Evolutionary conservation across 2,113 vertebrate genomes (phyloP).

Genomic region (Odocoileus virginianus): DNA sequence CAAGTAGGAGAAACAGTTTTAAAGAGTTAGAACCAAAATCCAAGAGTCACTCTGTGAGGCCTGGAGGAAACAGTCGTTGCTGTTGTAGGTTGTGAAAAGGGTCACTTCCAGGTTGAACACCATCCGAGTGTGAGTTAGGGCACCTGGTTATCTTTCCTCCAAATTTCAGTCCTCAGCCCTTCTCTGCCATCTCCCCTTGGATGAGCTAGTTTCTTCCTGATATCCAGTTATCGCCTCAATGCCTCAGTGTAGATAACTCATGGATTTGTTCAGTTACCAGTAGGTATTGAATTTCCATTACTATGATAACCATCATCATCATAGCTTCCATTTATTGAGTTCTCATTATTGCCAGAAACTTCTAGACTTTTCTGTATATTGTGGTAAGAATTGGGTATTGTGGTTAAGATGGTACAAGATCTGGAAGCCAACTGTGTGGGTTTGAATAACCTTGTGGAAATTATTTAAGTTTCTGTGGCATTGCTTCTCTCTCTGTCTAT

Average conservation of each 20-base stretch:
- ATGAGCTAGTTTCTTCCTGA: conserved; percentile 45
- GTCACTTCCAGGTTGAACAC: background rate
- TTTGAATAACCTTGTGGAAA: background rate
- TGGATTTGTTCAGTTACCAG: background rate
- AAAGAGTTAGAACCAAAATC: background rate
- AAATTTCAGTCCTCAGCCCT: background rate
- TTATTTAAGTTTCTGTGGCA: background rate
- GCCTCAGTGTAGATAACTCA: background rate
- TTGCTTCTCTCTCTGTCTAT: background rate
- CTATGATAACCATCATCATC: background rate
- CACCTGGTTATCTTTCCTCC: background rate
- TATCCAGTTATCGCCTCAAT: background rate
- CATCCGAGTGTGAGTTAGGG: background rate
- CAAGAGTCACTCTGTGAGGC: background rate
- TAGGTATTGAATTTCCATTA: background rate
- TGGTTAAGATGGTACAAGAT: background rate
- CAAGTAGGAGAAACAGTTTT: background rate
- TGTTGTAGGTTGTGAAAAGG: background rate
- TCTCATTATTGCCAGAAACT: background rate
- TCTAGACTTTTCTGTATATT: background rate
- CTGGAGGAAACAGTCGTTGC: background rate
- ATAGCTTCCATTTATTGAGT: background rate
- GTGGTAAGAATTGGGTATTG: background rate
- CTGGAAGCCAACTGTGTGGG: background rate
- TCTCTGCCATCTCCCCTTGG: background rate